A percentile compares a stretch with the other conserved stretches of the same genome.
These are phyloP conservation scores for Tridacna gigas DNA, from an alignment of 2,888 invertebrate genomes.

Conservation along the genomic window DNA sequence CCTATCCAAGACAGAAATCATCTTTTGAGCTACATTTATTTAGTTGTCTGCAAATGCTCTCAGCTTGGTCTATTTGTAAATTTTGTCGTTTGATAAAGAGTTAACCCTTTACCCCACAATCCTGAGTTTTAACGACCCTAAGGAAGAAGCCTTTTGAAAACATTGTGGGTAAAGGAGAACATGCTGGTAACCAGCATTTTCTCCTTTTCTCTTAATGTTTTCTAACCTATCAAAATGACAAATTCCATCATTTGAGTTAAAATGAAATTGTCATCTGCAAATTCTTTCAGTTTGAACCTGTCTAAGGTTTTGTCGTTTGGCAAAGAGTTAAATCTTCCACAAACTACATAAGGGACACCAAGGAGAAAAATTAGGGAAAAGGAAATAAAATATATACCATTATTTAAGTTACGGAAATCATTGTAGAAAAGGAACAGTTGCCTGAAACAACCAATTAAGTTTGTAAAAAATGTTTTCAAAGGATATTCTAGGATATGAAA, in stretches of 20 bases:
- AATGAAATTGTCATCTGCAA: too few relatives aligned
- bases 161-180: not conserved
- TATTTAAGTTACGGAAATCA: too few relatives aligned
- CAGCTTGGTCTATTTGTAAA: too few relatives aligned
- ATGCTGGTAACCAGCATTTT: slow-evolving; percentile 5
- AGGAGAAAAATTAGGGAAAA: too few relatives aligned
- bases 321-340: not conserved
- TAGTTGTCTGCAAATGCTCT: not conserved
- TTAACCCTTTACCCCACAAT: not conserved
- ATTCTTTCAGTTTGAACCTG: not conserved
- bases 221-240: not conserved
- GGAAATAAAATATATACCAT: too few relatives aligned
- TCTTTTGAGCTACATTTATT: not conserved
- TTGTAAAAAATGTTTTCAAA: too few relatives aligned
- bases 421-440: too few relatives aligned
- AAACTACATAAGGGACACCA: not conserved
- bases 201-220: not conserved
- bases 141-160: not conserved
- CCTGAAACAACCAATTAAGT: too few relatives aligned
- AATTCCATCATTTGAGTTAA: too few relatives aligned
- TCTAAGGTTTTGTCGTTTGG: not conserved
- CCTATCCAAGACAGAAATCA: not conserved
- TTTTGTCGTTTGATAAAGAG: too few relatives aligned
- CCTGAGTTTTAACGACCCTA: not conserved
- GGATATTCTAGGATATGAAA: too few relatives aligned